Evolutionary conservation across 2,888 invertebrate species (phyloP), one percentile per base, ranked within the genome.

Genomic region (Gonocerus acuteangulatus): DNA sequence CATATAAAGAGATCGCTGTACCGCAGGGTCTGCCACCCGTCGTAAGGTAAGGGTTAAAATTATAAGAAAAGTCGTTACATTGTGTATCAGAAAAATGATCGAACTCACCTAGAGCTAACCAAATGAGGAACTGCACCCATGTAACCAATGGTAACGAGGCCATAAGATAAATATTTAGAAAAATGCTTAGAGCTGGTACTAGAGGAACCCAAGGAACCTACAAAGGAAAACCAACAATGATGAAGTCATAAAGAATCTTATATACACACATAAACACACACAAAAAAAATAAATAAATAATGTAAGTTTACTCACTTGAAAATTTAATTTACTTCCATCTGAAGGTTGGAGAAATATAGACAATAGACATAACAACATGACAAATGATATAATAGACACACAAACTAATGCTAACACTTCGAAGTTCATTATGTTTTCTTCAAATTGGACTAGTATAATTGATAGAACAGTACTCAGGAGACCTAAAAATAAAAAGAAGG

Each of bases 131-230:
- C 67, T 90, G 76, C n/a, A 90, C 77, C 93, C 94, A 94, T 0
- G 93, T 93, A 66, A 80, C 77, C 0, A 74, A 69, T 67, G 87
- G 86, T 67, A 94, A 76, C 74, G 89, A 82, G 60, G 89, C 76
- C 90, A 94, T 91, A 19, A 94, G 76, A 72, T 91, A 89, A 60
- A 91, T 79, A 72, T 94, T 94, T 45, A 87, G 79, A 68, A 90
- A 80, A 65, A 91, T 85, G 71, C 91, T 91, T 47, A 89, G 70
- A 36, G 85, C 85, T 0, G 93, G 93, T 56, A 93, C 73, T 62
- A 89, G 75, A 1, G 94, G 94, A 0, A 93, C 87, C 15, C 86
- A 74, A 0, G 93, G 93, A 3, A 92, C 89, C 85, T 91, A 75
- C 58, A 75, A 75, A 22, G n/a, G 70, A 39, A 23, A 22, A 56